Percentiles rank a stretch among this genome's conserved stretches.
These are phyloP conservation scores for Corythornis vintsioides DNA, from an alignment of 2,113 vertebrate species.

Conservation along the genomic window DNA sequence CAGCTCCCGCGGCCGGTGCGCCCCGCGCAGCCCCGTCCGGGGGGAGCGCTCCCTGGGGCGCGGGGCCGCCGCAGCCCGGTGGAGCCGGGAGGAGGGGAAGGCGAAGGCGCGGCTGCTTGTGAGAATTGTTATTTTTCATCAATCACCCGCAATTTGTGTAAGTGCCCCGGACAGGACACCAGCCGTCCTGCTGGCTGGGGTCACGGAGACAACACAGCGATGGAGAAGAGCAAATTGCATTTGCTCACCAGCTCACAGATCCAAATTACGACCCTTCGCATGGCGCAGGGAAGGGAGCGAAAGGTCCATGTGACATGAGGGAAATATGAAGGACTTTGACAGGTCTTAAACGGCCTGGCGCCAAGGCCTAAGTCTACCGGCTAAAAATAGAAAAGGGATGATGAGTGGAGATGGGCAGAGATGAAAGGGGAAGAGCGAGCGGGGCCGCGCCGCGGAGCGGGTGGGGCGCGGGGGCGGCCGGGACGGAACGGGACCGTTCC, in stretches of 20 bases:
- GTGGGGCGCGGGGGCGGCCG: background rate
- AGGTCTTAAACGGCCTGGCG: slow-evolving; percentile 97
- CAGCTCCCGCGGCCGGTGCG: background rate
- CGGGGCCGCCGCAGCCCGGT: slow-evolving; percentile 5
- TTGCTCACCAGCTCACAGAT: slow-evolving; percentile 70
- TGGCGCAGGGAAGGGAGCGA: slow-evolving; percentile 77
- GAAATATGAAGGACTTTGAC: slow-evolving; percentile 96
- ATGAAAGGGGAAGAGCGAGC: slow-evolving; percentile 80
- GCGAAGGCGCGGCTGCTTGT: slow-evolving; percentile 69
- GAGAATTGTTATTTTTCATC: slow-evolving; percentile 84
- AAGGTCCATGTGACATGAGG: slow-evolving; percentile 89
- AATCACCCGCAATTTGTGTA: slow-evolving; percentile 85
- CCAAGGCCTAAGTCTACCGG: slow-evolving; percentile 88
- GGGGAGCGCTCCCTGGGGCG: background rate
- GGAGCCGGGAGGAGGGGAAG: slow-evolving; percentile 60
- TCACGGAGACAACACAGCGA: slow-evolving; percentile 77
- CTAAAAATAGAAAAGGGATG: slow-evolving; percentile 92
- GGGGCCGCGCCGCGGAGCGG: background rate
- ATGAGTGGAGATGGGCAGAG: slow-evolving; percentile 84
- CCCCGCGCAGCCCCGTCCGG: background rate
- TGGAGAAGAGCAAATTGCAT: slow-evolving; percentile 79
- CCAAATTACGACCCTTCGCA: slow-evolving; percentile 62
- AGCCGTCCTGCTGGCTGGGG: slow-evolving; percentile 81
- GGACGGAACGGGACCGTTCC: background rate
- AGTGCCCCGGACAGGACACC: slow-evolving; percentile 80